These are phyloP conservation scores for Julus scandinavius DNA, from an alignment of 2,888 invertebrate species.

Conservation along the genomic window DNA sequence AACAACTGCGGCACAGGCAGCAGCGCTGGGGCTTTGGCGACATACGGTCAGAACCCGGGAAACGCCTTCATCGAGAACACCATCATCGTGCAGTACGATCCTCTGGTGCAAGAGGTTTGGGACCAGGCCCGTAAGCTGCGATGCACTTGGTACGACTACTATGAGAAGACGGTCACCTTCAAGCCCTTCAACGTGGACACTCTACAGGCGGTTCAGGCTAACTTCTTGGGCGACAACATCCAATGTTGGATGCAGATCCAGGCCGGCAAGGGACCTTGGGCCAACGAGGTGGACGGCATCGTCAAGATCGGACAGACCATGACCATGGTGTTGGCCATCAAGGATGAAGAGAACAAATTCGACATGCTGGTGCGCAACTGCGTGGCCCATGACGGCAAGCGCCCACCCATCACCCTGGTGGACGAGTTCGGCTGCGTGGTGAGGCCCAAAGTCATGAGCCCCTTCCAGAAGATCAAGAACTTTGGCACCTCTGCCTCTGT, in stretches of 20 bases:
- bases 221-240: slow-evolving; percentile 93
- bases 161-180: slow-evolving; percentile 94
- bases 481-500: slow-evolving; percentile 94
- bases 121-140: slow-evolving; percentile 91
- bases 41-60: slow-evolving; percentile 55
- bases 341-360: slow-evolving; percentile 95
- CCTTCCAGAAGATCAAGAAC: slow-evolving; percentile 95
- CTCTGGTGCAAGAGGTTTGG: slow-evolving; percentile 82
- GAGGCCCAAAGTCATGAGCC: slow-evolving; percentile 89
- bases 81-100: slow-evolving; percentile 89
- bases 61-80: slow-evolving; percentile 88
- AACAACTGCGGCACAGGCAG: slow-evolving; percentile 94
- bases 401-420: slow-evolving; percentile 91
- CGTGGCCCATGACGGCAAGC: slow-evolving; percentile 93
- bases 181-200: slow-evolving; percentile 92
- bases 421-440: slow-evolving; percentile 95
- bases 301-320: slow-evolving; percentile 96
- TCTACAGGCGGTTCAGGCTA: slow-evolving; percentile 93
- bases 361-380: slow-evolving; percentile 95
- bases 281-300: slow-evolving; percentile 94
- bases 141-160: slow-evolving; percentile 96
- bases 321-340: slow-evolving; percentile 96
- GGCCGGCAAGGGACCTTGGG: slow-evolving; percentile 96
- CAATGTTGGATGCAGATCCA: slow-evolving; percentile 99
- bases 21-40: slow-evolving; percentile 71